A percentile compares a stretch with the other conserved stretches of the same genome.
These are phyloP conservation scores for Seladonia tumulorum DNA, from an alignment of 2,888 invertebrate genomes.

Conservation along the genomic window DNA sequence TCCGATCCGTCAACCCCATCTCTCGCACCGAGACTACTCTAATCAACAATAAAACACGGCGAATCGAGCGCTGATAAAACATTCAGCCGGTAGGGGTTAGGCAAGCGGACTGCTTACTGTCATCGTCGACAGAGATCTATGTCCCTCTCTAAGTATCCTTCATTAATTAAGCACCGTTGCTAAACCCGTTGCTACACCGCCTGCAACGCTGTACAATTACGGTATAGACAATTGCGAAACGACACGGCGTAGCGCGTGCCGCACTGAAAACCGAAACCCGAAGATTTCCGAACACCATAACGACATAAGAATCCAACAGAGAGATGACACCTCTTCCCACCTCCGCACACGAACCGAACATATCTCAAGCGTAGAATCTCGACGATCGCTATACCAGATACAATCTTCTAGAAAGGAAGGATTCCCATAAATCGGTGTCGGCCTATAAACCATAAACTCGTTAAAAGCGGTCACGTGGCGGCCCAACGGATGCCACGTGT, in stretches of 20 bases:
- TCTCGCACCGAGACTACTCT: neutral
- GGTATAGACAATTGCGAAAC: neutral
- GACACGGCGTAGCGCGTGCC: neutral
- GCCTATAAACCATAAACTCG: conserved; percentile 28
- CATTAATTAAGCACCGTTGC: conserved; percentile 3
- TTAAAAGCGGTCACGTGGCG: conserved; percentile 50
- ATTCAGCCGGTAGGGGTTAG: neutral
- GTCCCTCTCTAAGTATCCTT: neutral
- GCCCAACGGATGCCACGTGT: conserved; percentile 54
- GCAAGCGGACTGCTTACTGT: neutral
- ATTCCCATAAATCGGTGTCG: conserved; percentile 16
- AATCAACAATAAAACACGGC: neutral
- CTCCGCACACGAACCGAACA: neutral
- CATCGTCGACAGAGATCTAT: neutral
- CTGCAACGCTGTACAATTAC: neutral
- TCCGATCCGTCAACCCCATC: neutral
- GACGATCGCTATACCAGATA: neutral
- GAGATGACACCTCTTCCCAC: neutral
- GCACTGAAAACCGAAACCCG: conserved; percentile 1
- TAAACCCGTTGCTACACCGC: neutral
- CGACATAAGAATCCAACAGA: neutral
- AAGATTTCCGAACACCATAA: neutral
- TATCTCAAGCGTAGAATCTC: neutral
- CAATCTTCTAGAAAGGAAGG: neutral
- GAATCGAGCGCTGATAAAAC: neutral